Base-by-base conservation (phyloP, 2,113 vertebrate species). In the Elanus axillaris region DNA sequence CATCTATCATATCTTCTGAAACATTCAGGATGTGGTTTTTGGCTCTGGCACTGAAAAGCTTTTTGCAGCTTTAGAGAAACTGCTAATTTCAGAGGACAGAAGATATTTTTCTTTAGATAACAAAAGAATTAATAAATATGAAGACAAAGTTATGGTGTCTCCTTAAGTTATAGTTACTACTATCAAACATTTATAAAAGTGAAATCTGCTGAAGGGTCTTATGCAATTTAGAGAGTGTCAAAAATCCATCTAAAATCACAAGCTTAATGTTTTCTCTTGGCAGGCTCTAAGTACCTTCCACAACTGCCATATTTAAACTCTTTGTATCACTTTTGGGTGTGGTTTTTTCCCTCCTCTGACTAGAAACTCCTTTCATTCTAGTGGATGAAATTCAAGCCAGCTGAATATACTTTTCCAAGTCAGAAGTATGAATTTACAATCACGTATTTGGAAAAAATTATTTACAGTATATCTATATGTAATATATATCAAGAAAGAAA, bases 81-180 rank as follows among this genome's bases (percentile, higher is more conserved):
- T 14, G 7, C n/a, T 93, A 77, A 55, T 90, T 87, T 74, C 82
- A 69, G 60, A 90, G 36, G 32, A 55, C 31, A 56, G n/a, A 60
- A 91, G 34, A 62, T 74, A 71, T 86, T 93, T 97, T 88, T 53
- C 32, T 94, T 74, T 89, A 93, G 74, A 59, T 64, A 86, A 63
- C 6, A 64, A 62, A 14, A 40, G 77, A 13, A 76, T 52, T 45
- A 91, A 58, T 26, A 76, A 64, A 58, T 77, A 31, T 13, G 11
- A 64, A 52, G 18, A 79, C 19, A 56, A 88, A 84, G 23, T 77
- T 78, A 77, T 91, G 11, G 13, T 62, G 32, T 36, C 68, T 92
- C 88, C 73, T 78, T 86, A 75, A 96, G 86, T 91, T 52, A 19
- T 18, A 68, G 80, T 91, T 90, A n/a, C 19, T 69, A 29, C 9